Conservation (phyloP, 1,140 invertebrate genomes). For the Onthophagus taurus region DNA sequence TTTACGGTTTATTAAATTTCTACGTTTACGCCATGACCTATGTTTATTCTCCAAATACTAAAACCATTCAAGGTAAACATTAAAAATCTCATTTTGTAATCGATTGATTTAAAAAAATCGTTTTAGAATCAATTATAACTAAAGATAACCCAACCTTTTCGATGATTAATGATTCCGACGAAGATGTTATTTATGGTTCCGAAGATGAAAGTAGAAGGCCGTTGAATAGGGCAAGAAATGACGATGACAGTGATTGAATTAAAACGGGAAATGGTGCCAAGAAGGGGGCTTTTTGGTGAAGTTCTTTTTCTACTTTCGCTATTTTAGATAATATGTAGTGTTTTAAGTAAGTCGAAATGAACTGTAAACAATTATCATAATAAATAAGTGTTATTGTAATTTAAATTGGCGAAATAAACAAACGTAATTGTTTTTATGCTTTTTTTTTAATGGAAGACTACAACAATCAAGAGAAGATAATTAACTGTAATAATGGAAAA, state of each 20-base stretch:
- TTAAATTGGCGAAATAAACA: no score
- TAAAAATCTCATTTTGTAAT: not conserved
- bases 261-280: no score
- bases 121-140: slow-evolving; percentile 76
- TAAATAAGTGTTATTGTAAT: no score
- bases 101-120: not conserved
- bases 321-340: no score
- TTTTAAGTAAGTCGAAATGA: no score
- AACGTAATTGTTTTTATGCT: no score
- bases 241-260: slow-evolving; percentile 64
- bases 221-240: slow-evolving; percentile 53
- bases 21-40: slow-evolving; percentile 91
- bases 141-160: slow-evolving; percentile 96
- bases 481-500: no score
- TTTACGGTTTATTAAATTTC: slow-evolving; percentile 92
- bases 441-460: no score
- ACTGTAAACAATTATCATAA: no score
- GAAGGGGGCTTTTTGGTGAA: no score
- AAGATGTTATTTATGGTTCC: slow-evolving; percentile 92
- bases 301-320: no score
- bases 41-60: slow-evolving; percentile 75
- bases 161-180: slow-evolving; percentile 97
- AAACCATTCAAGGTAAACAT: slow-evolving; percentile 67
- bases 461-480: no score
- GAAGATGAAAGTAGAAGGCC: slow-evolving; percentile 76